These are phyloP conservation scores for Strigamia transsilvanica DNA, from an alignment of 2,888 invertebrate genomes.

Conservation along the genomic window DNA sequence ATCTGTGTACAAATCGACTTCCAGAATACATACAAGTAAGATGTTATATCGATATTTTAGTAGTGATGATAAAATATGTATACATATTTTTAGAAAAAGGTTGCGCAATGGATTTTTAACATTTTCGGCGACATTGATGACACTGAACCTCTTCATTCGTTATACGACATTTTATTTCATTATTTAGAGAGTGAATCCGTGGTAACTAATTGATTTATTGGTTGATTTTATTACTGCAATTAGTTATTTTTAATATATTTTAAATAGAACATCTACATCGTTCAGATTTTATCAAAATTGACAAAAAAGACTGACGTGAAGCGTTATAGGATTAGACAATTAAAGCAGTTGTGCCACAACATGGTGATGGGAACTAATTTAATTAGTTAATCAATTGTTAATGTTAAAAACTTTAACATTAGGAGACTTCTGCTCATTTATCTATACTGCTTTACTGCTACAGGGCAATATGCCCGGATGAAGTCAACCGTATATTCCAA, in stretches of 20 bases:
- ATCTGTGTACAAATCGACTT: background rate
- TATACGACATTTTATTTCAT: slow-evolving; percentile 10
- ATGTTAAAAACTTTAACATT: background rate
- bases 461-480: background rate
- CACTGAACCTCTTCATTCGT: background rate
- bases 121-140: background rate
- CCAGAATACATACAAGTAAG: background rate
- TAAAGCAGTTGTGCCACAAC: background rate
- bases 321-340: background rate
- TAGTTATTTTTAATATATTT: background rate
- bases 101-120: background rate
- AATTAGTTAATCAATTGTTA: background rate
- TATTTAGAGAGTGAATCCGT: background rate
- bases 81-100: background rate
- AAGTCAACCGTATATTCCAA: background rate
- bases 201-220: background rate
- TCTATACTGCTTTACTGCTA: background rate
- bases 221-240: background rate
- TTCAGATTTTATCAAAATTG: background rate
- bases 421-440: too few relatives aligned
- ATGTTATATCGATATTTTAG: too few relatives aligned
- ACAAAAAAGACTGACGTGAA: background rate
- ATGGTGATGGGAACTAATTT: background rate
- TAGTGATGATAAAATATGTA: too few relatives aligned
- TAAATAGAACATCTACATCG: background rate